Percentiles rank a stretch among this genome's conserved stretches.
Evolutionary conservation across 1,140 invertebrate genomes (phyloP).

Genomic region (Ooceraea biroi): DNA sequence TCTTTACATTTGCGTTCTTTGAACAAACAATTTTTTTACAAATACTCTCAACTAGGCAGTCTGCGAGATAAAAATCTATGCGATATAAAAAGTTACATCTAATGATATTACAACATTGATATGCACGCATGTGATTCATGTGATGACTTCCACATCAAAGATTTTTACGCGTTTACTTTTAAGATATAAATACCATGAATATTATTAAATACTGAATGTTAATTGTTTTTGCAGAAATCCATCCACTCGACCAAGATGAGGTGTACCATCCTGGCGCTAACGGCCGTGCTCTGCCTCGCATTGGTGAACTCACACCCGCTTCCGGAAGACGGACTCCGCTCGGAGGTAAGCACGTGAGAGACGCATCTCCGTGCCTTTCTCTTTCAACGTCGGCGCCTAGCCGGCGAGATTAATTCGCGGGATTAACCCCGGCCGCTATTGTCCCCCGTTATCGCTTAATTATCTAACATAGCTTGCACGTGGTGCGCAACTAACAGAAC

Average conservation of each 20-base stretch:
- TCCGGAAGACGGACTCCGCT: slow-evolving; percentile 77
- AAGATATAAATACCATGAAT: not conserved
- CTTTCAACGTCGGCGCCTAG: slow-evolving; percentile 39
- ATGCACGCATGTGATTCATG: no score
- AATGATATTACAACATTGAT: no score
- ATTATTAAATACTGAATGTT: not conserved
- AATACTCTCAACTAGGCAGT: not conserved
- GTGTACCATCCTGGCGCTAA: slow-evolving; percentile 74
- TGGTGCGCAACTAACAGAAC: slow-evolving; percentile 21
- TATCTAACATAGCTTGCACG: slow-evolving; percentile 21
- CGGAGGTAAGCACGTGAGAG: slow-evolving; percentile 78
- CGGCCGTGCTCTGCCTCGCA: slow-evolving; percentile 77
- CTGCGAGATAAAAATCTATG: not conserved
- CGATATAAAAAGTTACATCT: not conserved
- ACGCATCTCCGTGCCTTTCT: slow-evolving; percentile 41
- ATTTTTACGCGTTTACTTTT: no score
- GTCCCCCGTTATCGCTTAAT: slow-evolving; percentile 24
- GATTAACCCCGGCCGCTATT: not conserved
- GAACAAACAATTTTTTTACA: not conserved
- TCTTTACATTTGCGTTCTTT: not conserved
- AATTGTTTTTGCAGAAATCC: slow-evolving; percentile 61
- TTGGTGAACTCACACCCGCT: slow-evolving; percentile 80
- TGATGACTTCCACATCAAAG: no score
- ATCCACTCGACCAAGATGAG: slow-evolving; percentile 78
- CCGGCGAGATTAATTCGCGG: slow-evolving; percentile 32